A percentile compares a stretch with the other conserved stretches of the same genome.
Evolutionary conservation across 1,140 invertebrate genomes (phyloP).

Genomic region (Maconellicoccus hirsutus): DNA sequence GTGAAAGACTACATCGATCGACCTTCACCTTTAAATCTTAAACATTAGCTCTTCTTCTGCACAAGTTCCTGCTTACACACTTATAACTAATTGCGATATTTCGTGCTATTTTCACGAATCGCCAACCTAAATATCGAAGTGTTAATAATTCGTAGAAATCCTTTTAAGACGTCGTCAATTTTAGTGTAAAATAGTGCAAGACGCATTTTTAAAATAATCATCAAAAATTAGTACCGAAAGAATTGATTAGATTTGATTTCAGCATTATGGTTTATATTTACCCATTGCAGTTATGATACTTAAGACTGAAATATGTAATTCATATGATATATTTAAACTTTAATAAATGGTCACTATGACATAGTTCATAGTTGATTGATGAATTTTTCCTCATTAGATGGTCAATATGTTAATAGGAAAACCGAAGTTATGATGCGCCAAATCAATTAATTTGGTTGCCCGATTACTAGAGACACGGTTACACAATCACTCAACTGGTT

Average conservation of each 20-base stretch:
- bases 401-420: background rate
- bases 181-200: too few relatives aligned
- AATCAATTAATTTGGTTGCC: background rate
- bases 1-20: background rate
- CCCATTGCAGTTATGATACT: too few relatives aligned
- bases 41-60: background rate
- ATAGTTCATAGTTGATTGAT: too few relatives aligned
- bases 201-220: too few relatives aligned
- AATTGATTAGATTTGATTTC: too few relatives aligned
- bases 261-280: too few relatives aligned
- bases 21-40: slow-evolving; percentile 2
- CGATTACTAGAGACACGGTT: background rate
- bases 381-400: background rate
- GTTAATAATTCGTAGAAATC: background rate
- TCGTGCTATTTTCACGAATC: background rate
- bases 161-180: too few relatives aligned
- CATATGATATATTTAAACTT: too few relatives aligned
- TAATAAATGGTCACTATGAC: too few relatives aligned
- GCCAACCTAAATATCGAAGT: background rate
- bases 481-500: background rate
- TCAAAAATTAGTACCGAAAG: too few relatives aligned
- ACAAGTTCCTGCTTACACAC: background rate
- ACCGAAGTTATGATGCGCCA: background rate
- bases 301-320: too few relatives aligned
- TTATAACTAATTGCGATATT: background rate